Base-by-base conservation (phyloP, 1,140 invertebrate genomes). In the Brachionus rubens region DNA sequence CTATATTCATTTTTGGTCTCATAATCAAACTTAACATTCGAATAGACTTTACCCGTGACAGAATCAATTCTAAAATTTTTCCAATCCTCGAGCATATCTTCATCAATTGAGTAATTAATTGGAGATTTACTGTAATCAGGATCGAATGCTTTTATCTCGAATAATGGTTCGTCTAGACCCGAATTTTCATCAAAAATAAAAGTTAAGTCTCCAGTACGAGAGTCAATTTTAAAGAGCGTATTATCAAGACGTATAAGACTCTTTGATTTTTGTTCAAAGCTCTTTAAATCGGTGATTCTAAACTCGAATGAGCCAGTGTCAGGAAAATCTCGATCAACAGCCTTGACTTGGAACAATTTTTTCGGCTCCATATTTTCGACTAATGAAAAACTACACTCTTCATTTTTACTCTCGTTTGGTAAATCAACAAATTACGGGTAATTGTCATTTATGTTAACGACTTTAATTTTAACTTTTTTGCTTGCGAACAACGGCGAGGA, bases 371-470 rank as follows among this genome's bases (percentile, higher is more conserved):
- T 24, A 46, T 65, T 65, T 43, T 65, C 59, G 3, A 41, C 40
- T 5, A 65, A 12, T 2, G 36, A 43, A 43, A 65, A 43, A 46
- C 59, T 65, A 24, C 59, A 65, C 21, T 21, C 24, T 3, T 43
- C 6, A 1, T 65, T 41, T 43, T 43, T 43, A n/a, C 43, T 24
- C 16, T 65, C 36, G 21, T 43, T 65, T 10, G 59, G 59, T 43
- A 65, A 43, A 24, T 65, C 10, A 0, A 3, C 59, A 72, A 72
- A 48, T 16, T 48, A 33, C 5, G 68, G 68, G 1, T 50, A 10
- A 54, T 72, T 72, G 46, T 72, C 68, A 40, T 72, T 72, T 16
- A 72, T 33, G 41, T 72, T 72, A 3, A 30, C 10, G 33, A 72
- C 33, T 2, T 54, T 72, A 24, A 72, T 54, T 5, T 47, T 50